phyloP scores from a whole-genome alignment of 2,797 vertebrate species.

The Chanos chanos region DNA sequence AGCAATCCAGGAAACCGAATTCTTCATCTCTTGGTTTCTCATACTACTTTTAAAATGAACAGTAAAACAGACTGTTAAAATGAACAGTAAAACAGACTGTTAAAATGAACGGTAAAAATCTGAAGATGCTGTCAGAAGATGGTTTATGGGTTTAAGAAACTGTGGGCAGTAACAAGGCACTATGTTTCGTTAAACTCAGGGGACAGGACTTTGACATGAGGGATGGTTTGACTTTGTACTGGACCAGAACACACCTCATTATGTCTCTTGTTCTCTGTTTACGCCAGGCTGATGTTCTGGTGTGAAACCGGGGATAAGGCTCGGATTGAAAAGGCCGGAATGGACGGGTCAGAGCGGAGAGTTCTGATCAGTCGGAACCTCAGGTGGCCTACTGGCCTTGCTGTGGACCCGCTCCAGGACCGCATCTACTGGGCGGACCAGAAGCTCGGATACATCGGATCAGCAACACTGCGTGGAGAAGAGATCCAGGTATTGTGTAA shows the following conservation, averaged over 20 bases:
- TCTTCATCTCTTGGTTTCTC: too few species aligned
- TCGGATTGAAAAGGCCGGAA: constrained; percentile 81
- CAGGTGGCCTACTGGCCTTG: constrained; percentile 84
- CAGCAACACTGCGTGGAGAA: constrained; percentile 77
- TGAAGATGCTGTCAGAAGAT: neutral
- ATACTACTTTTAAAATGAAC: too few species aligned
- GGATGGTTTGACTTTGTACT: too few species aligned
- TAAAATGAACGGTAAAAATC: too few species aligned
- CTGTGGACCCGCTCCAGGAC: constrained; percentile 73
- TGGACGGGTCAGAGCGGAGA: constrained; percentile 81
- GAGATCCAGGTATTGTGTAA: constrained; percentile 66
- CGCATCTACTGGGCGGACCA: constrained; percentile 91
- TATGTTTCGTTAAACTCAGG: neutral
- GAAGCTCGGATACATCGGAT: constrained; percentile 78
- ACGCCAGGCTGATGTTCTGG: constrained; percentile 89
- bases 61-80: too few species aligned
- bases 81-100: too few species aligned
- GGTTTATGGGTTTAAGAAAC: neutral
- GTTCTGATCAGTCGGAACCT: constrained; percentile 73
- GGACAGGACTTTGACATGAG: neutral
- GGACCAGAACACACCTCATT: too few species aligned
- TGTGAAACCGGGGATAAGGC: constrained; percentile 78
- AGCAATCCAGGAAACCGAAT: too few species aligned
- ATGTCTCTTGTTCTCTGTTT: neutral
- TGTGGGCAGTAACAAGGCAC: neutral